Conservation (phyloP, 2,888 invertebrate species). For the Pheosia tremula region DNA sequence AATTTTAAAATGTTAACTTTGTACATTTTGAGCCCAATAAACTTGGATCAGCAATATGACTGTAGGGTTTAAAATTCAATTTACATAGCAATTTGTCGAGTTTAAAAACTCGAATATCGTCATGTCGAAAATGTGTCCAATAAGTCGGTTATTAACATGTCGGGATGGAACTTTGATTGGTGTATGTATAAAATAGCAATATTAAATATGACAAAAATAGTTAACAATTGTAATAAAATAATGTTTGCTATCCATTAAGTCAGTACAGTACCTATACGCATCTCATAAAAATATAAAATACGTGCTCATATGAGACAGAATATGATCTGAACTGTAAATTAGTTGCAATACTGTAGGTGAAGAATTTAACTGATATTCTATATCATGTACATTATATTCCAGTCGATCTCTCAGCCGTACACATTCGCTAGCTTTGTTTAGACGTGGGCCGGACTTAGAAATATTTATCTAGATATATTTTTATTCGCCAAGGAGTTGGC, state of each 20-base stretch:
- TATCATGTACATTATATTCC: constrained; percentile 38
- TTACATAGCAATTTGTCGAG: constrained; percentile 35
- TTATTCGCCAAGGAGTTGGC: too few species aligned
- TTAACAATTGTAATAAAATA: too few species aligned
- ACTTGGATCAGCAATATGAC: constrained; percentile 16
- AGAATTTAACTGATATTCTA: constrained; percentile 41
- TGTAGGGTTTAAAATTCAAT: constrained; percentile 42
- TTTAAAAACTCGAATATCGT: constrained; percentile 19
- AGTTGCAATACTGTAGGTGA: constrained; percentile 11
- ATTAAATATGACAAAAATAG: too few species aligned
- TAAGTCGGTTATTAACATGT: constrained; percentile 1
- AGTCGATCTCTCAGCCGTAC: constrained; percentile 39
- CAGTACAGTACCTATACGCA: too few species aligned
- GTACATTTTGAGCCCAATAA: constrained; percentile 10
- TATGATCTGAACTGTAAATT: too few species aligned
- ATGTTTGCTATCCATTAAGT: too few species aligned
- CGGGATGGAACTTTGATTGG: not conserved
- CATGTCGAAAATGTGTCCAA: constrained; percentile 6
- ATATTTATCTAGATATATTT: not conserved
- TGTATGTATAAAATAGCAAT: too few species aligned
- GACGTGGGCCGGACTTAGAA: constrained; percentile 34
- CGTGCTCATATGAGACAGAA: too few species aligned
- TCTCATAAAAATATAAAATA: too few species aligned
- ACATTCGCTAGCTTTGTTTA: constrained; percentile 49
- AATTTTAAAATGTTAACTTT: not conserved